These are phyloP conservation scores for Seira sanloemensis DNA, from an alignment of 2,888 invertebrate genomes.

Conservation along the genomic window DNA sequence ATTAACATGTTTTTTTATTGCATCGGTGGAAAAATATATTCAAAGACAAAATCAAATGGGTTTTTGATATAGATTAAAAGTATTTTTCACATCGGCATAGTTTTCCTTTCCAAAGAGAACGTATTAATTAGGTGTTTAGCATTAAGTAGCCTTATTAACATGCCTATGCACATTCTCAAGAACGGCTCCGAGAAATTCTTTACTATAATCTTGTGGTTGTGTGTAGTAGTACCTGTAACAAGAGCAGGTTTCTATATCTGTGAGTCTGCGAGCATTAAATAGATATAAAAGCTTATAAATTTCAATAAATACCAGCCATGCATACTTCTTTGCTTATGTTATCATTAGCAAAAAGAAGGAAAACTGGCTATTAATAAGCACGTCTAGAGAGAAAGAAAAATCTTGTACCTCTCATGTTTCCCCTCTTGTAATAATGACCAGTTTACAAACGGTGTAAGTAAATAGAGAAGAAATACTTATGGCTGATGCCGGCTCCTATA, in stretches of 20 bases:
- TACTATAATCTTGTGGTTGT: not conserved
- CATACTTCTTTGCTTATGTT: constrained; percentile 55
- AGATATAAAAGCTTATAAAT: not conserved
- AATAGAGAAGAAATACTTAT: constrained; percentile 19
- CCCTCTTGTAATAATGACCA: not conserved
- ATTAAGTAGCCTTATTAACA: constrained; percentile 60
- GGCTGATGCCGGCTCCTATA: not conserved
- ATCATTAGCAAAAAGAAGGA: constrained; percentile 53
- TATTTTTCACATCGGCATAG: constrained; percentile 12
- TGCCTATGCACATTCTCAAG: not conserved
- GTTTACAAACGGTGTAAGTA: constrained; percentile 7
- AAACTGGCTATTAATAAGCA: constrained; percentile 34
- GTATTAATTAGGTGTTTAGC: constrained; percentile 62
- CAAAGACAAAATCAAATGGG: not conserved
- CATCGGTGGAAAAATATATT: not conserved
- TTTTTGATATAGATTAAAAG: no score
- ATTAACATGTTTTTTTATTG: constrained; percentile 13
- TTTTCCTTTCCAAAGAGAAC: constrained; percentile 26
- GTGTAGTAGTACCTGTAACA: constrained; percentile 21
- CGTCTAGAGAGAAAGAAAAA: constrained; percentile 36
- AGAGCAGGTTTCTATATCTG: constrained; percentile 34
- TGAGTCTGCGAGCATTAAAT: not conserved
- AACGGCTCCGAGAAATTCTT: not conserved
- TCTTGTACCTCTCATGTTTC: constrained; percentile 6
- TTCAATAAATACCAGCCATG: not conserved